Percentiles rank a stretch among this genome's conserved stretches.
Evolutionary conservation across 2,888 invertebrate genomes (phyloP).

Genomic region (Drosophila helvetica): DNA sequence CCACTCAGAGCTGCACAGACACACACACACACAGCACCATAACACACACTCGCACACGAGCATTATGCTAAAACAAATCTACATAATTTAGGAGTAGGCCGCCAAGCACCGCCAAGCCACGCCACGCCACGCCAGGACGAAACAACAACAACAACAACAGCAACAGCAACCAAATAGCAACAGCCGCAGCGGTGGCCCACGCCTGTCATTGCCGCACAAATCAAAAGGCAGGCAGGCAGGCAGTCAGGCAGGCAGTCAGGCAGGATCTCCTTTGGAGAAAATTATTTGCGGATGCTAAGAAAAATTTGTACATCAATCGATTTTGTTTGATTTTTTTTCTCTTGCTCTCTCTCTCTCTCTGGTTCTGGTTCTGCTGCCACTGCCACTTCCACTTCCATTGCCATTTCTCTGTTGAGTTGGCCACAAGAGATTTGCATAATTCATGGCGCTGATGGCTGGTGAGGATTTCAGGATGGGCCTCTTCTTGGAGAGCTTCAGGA

Average conservation of each 20-base stretch:
- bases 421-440: conserved; percentile 76
- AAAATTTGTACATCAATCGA: conserved; percentile 78
- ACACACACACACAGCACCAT: conserved; percentile 7
- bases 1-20: conserved; percentile 23
- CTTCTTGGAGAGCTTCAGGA: conserved; percentile 7
- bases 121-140: conserved; percentile 36
- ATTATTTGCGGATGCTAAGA: conserved; percentile 76
- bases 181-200: conserved; percentile 11
- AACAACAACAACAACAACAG: conserved; percentile 41
- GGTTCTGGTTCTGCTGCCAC: conserved; percentile 6
- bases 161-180: conserved; percentile 14
- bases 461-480: conserved; percentile 33
- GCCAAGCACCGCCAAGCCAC: conserved; percentile 13
- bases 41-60: conserved; percentile 33
- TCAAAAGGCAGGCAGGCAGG: conserved; percentile 53
- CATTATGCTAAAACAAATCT: conserved; percentile 78
- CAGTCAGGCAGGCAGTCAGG: conserved; percentile 29
- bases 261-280: conserved; percentile 40
- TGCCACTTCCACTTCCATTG: background rate
- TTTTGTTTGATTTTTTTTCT: conserved; percentile 71
- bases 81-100: conserved; percentile 73
- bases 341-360: conserved; percentile 28
- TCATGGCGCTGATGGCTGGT: conserved; percentile 61
- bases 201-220: conserved; percentile 66
- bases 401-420: conserved; percentile 53